A percentile compares a stretch with the other conserved stretches of the same genome.
These are phyloP conservation scores for Phaethornis superciliosus DNA, from an alignment of 2,113 vertebrate species.

Conservation along the genomic window DNA sequence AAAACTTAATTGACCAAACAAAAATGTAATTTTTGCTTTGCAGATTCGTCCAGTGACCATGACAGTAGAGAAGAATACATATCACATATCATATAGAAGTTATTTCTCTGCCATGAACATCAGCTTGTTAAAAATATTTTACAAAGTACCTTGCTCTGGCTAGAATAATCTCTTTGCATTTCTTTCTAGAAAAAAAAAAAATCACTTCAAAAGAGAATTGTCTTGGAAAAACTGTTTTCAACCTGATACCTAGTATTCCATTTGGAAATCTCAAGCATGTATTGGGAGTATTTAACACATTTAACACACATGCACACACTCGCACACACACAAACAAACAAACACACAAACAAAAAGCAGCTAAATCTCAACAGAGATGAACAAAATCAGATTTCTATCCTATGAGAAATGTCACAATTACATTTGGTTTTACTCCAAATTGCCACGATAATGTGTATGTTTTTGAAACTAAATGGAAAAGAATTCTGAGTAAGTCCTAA, in stretches of 20 bases:
- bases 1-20: background rate
- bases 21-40: slow-evolving; percentile 36
- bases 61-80: background rate
- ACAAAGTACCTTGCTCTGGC: background rate
- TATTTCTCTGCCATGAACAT: background rate
- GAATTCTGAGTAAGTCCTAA: background rate
- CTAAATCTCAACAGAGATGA: background rate
- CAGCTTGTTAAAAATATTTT: background rate
- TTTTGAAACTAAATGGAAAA: background rate
- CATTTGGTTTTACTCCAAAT: background rate
- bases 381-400: background rate
- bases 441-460: background rate
- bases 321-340: too few species aligned
- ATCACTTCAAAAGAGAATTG: background rate
- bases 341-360: too few species aligned
- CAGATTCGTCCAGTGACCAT: background rate
- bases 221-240: background rate
- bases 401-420: background rate
- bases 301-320: too few species aligned
- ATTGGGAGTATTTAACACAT: background rate
- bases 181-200: background rate
- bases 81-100: background rate
- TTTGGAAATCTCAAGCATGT: background rate
- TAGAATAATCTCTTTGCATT: background rate
- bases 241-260: background rate